These are phyloP conservation scores for Argyresthia albistria DNA, from an alignment of 2,888 invertebrate genomes.

Conservation along the genomic window DNA sequence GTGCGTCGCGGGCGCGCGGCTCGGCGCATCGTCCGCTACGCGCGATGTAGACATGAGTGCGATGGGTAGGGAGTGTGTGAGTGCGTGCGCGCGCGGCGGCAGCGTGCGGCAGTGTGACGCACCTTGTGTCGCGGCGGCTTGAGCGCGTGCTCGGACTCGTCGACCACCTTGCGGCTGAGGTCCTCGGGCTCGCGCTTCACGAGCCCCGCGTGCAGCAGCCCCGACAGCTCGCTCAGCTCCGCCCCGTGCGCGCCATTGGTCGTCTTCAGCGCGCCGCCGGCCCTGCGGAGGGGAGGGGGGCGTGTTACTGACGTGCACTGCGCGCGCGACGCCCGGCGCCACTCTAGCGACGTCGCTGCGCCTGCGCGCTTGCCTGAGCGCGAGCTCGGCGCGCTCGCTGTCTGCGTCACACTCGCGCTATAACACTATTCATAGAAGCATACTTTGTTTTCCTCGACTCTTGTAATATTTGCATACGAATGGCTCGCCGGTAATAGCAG, in stretches of 20 bases:
- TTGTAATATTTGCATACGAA: conserved; percentile 33
- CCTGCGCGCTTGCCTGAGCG: conserved; percentile 34
- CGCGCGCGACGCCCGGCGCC: conserved; percentile 29
- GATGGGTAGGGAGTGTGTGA: conserved; percentile 59
- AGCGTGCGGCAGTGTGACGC: conserved; percentile 69
- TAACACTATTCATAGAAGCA: neutral
- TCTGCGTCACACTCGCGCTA: neutral
- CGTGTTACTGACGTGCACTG: conserved; percentile 47
- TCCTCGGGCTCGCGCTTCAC: conserved; percentile 89
- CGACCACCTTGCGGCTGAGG: conserved; percentile 79
- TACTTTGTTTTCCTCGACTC: conserved; percentile 7
- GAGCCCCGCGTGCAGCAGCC: conserved; percentile 76
- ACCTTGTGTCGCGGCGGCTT: conserved; percentile 77
- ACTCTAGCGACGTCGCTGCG: conserved; percentile 29
- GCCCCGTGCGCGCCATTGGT: conserved; percentile 79
- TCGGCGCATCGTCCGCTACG: conserved; percentile 72
- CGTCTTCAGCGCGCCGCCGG: conserved; percentile 72
- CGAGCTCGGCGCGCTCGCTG: conserved; percentile 30
- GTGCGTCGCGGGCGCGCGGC: conserved; percentile 69
- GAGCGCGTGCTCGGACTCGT: conserved; percentile 74
- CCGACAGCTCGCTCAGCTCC: conserved; percentile 76
- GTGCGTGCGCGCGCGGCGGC: conserved; percentile 69
- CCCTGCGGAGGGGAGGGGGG: conserved; percentile 76
- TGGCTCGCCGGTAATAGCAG: neutral
- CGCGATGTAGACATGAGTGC: conserved; percentile 72